Conservation (phyloP, 2,888 invertebrate species). For the Pelosia muscerda region DNA sequence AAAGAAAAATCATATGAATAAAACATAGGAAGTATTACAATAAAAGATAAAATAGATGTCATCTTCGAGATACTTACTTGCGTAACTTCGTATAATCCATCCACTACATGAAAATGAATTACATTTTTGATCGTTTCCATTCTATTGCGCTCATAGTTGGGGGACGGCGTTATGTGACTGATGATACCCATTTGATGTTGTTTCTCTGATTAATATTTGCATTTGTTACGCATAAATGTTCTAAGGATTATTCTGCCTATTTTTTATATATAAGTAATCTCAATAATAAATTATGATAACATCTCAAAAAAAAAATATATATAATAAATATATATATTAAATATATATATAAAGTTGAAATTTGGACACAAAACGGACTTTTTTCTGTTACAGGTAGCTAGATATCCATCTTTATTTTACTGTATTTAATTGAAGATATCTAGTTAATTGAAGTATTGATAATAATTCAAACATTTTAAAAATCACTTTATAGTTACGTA, state of each 20-base stretch:
- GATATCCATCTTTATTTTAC: not conserved
- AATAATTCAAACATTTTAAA: no score
- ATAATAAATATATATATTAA: no score
- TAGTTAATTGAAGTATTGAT: no score
- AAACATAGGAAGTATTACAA: conserved; percentile 38
- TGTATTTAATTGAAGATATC: no score
- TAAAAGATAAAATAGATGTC: conserved; percentile 33
- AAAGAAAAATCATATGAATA: conserved; percentile 39
- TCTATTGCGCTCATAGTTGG: conserved; percentile 70
- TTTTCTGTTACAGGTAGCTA: no score
- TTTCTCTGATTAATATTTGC: conserved; percentile 60
- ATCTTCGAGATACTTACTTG: conserved; percentile 52
- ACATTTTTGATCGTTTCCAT: conserved; percentile 78
- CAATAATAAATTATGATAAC: no score
- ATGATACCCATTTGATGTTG: conserved; percentile 62
- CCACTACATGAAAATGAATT: conserved; percentile 73
- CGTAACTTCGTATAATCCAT: conserved; percentile 60
- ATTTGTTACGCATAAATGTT: conserved; percentile 20
- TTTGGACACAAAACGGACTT: no score
- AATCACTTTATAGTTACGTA: no score
- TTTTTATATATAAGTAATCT: no score
- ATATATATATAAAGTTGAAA: no score
- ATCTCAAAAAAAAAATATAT: no score
- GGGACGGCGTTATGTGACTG: conserved; percentile 69
- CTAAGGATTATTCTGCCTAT: not conserved